Evolutionary conservation across 2,888 invertebrate species (phyloP).

Genomic region (Erebia palarica): DNA sequence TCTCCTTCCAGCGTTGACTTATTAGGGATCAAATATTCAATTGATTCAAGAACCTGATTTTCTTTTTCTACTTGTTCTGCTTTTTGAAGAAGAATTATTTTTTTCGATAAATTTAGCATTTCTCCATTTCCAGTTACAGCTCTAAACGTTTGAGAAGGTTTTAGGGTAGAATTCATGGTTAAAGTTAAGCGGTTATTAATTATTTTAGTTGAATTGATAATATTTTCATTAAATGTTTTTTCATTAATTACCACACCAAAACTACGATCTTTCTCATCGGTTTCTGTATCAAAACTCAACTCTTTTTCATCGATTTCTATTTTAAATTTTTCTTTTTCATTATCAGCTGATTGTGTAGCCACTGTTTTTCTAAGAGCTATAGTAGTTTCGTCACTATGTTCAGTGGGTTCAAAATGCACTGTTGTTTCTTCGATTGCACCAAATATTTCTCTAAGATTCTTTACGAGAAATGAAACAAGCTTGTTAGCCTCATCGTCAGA

Average conservation of each 20-base stretch:
- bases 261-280: not conserved
- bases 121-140: conserved; percentile 39
- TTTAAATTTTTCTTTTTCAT: conserved; percentile 44
- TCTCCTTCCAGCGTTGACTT: conserved; percentile 29
- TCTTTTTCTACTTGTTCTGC: conserved; percentile 38
- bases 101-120: conserved; percentile 45
- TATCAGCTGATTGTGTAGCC: conserved; percentile 39
- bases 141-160: conserved; percentile 27
- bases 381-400: conserved; percentile 31
- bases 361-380: conserved; percentile 27
- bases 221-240: not conserved
- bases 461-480: conserved; percentile 58
- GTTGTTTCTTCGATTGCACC: conserved; percentile 45
- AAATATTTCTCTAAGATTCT: conserved; percentile 64
- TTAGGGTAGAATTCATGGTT: not conserved
- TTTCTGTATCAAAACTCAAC: not conserved
- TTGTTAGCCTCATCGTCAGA: conserved; percentile 49
- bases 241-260: not conserved
- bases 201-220: not conserved
- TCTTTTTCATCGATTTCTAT: conserved; percentile 27
- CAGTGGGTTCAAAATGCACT: conserved; percentile 35
- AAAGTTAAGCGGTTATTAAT: not conserved
- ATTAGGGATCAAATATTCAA: conserved; percentile 31
- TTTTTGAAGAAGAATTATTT: conserved; percentile 45
- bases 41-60: conserved; percentile 23